Base-by-base conservation (phyloP, 2,888 invertebrate genomes). In the Tetranychus piercei region DNA sequence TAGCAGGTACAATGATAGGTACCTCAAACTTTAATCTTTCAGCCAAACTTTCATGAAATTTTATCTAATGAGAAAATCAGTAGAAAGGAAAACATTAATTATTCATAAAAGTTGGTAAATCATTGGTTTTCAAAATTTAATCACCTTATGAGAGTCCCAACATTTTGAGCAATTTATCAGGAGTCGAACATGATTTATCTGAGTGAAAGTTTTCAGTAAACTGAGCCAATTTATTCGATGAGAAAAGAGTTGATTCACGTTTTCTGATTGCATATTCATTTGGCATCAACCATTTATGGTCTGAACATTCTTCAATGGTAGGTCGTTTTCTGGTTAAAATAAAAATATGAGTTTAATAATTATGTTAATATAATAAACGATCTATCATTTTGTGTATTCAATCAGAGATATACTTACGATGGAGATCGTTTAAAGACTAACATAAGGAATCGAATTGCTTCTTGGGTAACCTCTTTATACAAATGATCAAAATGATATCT, bases 281-380 rank as follows among this genome's bases (percentile, higher is more conserved):
- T 69, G 92, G 90, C 79, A 91, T 86, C 75, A 99, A 86, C 96
- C 97, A 97, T 82, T 94, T 88, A 83, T 96, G 94, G 82, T 95
- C 94, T 82, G 92, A 87, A 80, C 94, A 94, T 83, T 97, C 96
- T 82, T 95, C 95, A 0, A 91, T 89, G 72, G 90, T 88, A 78
- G 96, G 94, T 80, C 97, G 87, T 87, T 96, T 95, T 79, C 92
- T 93, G 81, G 74, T 85, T 84, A 78, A 77, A 78, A 77, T 78
- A 77, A 76, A 75, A 3, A 34, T 34, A 34, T 34, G 0, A 34
- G 5, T 3, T 34, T 34, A 34, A 34, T 34, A 34, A 4, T 34
- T 5, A 34, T 34, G 3, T 34, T 34, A 34, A 34, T 34, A 34
- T 34, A 34, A 34, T 34, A 34, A 34, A 34, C 5, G 34, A 34